A percentile compares a stretch with the other conserved stretches of the same genome.
These are phyloP conservation scores for Entomobrya multifasciata DNA, from an alignment of 2,888 invertebrate genomes.

Conservation along the genomic window DNA sequence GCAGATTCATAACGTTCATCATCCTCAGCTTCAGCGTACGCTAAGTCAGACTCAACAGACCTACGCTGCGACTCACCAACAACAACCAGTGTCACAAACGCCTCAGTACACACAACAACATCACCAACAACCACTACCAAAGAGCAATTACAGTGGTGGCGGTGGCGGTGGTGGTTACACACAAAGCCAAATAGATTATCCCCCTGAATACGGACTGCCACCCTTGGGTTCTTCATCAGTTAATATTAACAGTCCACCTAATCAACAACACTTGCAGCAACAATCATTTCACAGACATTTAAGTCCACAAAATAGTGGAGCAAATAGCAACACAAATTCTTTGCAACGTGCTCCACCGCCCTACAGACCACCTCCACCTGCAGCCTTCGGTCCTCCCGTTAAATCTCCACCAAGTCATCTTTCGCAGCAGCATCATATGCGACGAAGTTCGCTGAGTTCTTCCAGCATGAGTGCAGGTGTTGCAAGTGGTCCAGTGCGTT, in stretches of 20 bases:
- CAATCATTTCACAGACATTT: constrained; percentile 52
- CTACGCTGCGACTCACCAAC: constrained; percentile 53
- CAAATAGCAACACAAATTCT: constrained; percentile 74
- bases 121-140: constrained; percentile 58
- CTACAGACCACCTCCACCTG: constrained; percentile 83
- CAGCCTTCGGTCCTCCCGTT: constrained; percentile 74
- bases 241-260: constrained; percentile 64
- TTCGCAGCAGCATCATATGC: constrained; percentile 55
- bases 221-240: constrained; percentile 66
- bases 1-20: constrained; percentile 56
- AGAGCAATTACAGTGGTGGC: constrained; percentile 55
- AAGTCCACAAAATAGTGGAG: constrained; percentile 66
- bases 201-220: constrained; percentile 77
- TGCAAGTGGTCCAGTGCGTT: constrained; percentile 52
- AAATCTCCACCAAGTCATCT: neutral
- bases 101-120: constrained; percentile 67
- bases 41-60: constrained; percentile 65
- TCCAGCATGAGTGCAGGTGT: constrained; percentile 67
- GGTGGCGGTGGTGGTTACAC: constrained; percentile 3
- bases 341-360: constrained; percentile 81
- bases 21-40: constrained; percentile 67
- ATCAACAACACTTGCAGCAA: constrained; percentile 59
- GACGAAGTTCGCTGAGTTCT: constrained; percentile 76
- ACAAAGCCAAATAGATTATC: constrained; percentile 60
- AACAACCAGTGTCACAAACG: constrained; percentile 71